phyloP scores from a whole-genome alignment of 1,140 invertebrate genomes.

The Druon quercuslanigerum region DNA sequence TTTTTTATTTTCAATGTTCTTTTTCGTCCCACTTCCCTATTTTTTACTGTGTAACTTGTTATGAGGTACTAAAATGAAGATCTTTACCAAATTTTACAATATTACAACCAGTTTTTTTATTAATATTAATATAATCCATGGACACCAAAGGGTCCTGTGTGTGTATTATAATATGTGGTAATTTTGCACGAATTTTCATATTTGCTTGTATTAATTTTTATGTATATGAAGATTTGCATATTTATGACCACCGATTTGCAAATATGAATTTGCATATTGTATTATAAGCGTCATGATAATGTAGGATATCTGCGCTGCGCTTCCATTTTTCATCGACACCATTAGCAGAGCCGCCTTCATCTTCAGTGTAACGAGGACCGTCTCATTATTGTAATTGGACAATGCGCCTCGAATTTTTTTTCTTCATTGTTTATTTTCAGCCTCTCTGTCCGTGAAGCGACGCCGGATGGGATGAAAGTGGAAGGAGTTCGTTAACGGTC shows the following conservation, averaged over 20 bases:
- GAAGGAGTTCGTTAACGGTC: slow-evolving; percentile 24
- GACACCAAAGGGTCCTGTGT: too few species aligned
- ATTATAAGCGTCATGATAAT: slow-evolving; percentile 68
- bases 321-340: slow-evolving; percentile 63
- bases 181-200: slow-evolving; percentile 27
- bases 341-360: slow-evolving; percentile 14
- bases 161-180: too few species aligned
- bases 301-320: slow-evolving; percentile 48
- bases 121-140: too few species aligned
- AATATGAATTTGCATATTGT: slow-evolving; percentile 71
- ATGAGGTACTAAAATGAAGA: too few species aligned
- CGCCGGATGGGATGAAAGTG: slow-evolving; percentile 13
- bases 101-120: too few species aligned
- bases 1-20: too few species aligned
- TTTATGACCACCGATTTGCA: slow-evolving; percentile 56
- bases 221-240: slow-evolving; percentile 12
- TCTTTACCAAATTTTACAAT: too few species aligned
- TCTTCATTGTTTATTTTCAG: slow-evolving; percentile 28
- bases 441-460: not conserved
- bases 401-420: slow-evolving; percentile 44
- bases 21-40: too few species aligned
- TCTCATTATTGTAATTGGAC: slow-evolving; percentile 73
- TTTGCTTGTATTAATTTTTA: slow-evolving; percentile 2
- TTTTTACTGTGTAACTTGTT: too few species aligned
- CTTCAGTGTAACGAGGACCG: slow-evolving; percentile 57